Evolutionary conservation across 1,140 invertebrate species (phyloP).

Genomic region (Drosophila santomea): DNA sequence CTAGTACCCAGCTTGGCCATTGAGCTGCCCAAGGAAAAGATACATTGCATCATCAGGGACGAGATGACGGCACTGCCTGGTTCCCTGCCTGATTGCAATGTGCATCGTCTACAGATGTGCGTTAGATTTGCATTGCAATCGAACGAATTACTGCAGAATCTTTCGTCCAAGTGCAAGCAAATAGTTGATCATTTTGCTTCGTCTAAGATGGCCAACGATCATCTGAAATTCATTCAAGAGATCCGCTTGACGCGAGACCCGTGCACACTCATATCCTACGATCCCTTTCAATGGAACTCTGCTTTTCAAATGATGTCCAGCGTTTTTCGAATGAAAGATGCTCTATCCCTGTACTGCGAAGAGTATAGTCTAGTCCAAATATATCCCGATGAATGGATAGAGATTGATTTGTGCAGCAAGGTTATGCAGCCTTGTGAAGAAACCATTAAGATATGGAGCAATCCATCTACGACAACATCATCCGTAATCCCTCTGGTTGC

Average conservation of each 20-base stretch:
- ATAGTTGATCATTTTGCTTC: constrained; percentile 55
- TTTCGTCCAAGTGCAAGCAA: constrained; percentile 49
- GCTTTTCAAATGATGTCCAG: constrained; percentile 40
- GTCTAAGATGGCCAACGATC: constrained; percentile 36
- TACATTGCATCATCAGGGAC: constrained; percentile 50
- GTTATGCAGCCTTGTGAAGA: constrained; percentile 63
- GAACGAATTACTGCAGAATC: constrained; percentile 50
- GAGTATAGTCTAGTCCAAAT: constrained; percentile 53
- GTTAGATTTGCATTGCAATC: constrained; percentile 45
- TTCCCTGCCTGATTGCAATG: constrained; percentile 38
- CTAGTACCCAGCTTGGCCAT: constrained; percentile 26
- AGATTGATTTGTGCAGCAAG: constrained; percentile 61
- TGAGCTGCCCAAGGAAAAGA: constrained; percentile 38
- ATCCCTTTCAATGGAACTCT: constrained; percentile 32
- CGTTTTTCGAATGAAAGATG: constrained; percentile 49
- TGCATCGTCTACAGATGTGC: constrained; percentile 49
- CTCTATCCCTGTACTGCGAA: constrained; percentile 47
- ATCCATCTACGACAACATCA: constrained; percentile 36
- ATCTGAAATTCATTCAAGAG: constrained; percentile 56
- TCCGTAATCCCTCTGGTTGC: constrained; percentile 63
- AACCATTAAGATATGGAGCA: constrained; percentile 55
- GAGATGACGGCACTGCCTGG: constrained; percentile 24
- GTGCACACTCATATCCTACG: constrained; percentile 2
- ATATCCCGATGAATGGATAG: constrained; percentile 61
- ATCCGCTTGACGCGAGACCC: constrained; percentile 38